Base-by-base conservation (phyloP, 2,797 vertebrate species). In the Tangara arthus region DNA sequence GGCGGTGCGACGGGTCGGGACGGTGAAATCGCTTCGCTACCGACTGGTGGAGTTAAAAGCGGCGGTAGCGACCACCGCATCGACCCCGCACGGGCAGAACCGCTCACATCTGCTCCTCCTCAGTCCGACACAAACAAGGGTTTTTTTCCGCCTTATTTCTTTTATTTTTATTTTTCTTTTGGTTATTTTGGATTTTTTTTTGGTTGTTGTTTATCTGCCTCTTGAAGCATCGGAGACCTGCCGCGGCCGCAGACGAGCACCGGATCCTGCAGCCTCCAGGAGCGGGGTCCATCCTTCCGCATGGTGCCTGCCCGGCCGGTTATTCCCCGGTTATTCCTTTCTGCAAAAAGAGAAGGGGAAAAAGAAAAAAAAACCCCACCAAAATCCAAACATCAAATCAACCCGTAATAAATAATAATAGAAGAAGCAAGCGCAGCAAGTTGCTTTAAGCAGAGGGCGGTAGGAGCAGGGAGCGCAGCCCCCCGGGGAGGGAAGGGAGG, bases 81-180 rank as follows among this genome's bases (percentile, higher is more conserved):
- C 77, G 8, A 18, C 37, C 63, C 47, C 49, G 34, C 86, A 11
- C 82, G 11, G 84, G 23, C 55, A 18, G 63, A 77, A 46, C 6
- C 39, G 23, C 52, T 80, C 44, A 1, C 53, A 73, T 17, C 56
- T 56, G 37, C 69, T 60, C 35, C 65, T 73, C 47, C 47, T 65
- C 32, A 5, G 39, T 19, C 46, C 34, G 30, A 37, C 55, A 72
- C 34, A 46, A 79, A 32, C 7, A 41, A 50, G n/a, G 8, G 7
- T n/a, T 7, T 1, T 28, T 24, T 12, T 0, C 14, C 17, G 3
- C 10, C 15, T 30, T 35, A 34, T 20, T 17, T 27, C 0, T 4
- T 7, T 6, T 32, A 1, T 13, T 7, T 47, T 17, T 32, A 60
- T 22, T 15, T 17, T 28, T 3, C 3, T 50, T 57, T 42, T 35